Conservation (phyloP, 2,888 invertebrate genomes). For the Zootermopsis nevadensis region DNA sequence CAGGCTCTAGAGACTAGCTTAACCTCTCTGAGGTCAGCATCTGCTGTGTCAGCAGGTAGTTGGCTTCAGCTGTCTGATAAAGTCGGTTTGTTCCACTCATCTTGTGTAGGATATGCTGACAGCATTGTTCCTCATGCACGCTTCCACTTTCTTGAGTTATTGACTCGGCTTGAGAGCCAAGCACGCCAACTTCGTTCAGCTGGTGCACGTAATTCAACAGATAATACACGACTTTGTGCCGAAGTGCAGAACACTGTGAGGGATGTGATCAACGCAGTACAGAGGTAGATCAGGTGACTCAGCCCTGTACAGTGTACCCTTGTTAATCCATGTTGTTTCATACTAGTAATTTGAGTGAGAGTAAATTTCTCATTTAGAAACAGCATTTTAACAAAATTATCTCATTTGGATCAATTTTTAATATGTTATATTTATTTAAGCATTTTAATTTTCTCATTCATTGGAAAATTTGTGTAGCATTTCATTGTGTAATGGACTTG, state of each 20-base stretch:
- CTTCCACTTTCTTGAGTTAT: slow-evolving; percentile 85
- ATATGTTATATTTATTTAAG: no score
- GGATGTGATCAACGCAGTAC: slow-evolving; percentile 80
- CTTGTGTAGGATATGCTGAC: slow-evolving; percentile 87
- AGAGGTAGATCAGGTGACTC: slow-evolving; percentile 66
- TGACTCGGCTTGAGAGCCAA: slow-evolving; percentile 77
- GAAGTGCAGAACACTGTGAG: slow-evolving; percentile 79
- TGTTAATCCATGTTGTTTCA: background rate
- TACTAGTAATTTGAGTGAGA: no score
- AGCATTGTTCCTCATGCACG: slow-evolving; percentile 83
- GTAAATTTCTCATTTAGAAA: no score
- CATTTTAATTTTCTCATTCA: no score
- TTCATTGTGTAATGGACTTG: no score
- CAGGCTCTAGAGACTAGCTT: slow-evolving; percentile 74
- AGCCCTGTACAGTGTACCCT: background rate
- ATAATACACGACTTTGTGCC: slow-evolving; percentile 74
- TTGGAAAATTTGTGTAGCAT: no score
- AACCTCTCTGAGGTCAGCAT: slow-evolving; percentile 67
- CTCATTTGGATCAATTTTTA: no score
- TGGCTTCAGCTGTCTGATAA: slow-evolving; percentile 85
- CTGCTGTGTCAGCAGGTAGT: slow-evolving; percentile 71
- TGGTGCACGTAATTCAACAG: slow-evolving; percentile 75
- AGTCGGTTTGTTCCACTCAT: slow-evolving; percentile 81
- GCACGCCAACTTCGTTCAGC: slow-evolving; percentile 76
- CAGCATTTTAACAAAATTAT: no score